phyloP scores from a whole-genome alignment of 2,888 invertebrate species.

The Oligia fasciuncula region DNA sequence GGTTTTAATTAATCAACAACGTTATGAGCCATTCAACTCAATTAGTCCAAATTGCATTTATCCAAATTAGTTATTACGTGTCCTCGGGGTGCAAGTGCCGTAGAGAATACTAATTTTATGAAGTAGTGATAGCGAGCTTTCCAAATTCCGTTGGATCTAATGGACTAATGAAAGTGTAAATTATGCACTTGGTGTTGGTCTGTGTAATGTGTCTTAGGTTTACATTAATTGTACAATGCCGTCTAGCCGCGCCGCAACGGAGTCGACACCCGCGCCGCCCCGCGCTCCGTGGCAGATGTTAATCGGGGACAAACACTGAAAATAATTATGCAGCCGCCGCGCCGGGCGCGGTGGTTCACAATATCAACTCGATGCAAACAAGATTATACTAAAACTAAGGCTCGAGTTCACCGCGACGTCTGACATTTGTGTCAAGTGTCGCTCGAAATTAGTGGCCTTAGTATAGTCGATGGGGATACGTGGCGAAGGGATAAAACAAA shows the following conservation, averaged over 20 bases:
- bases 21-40: conserved; percentile 16
- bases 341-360: conserved; percentile 57
- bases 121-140: conserved; percentile 14
- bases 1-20: conserved; percentile 53
- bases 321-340: conserved; percentile 76
- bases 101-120: conserved; percentile 28
- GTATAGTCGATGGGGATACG: conserved; percentile 59
- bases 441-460: conserved; percentile 59
- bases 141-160: conserved; percentile 9
- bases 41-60: conserved; percentile 48
- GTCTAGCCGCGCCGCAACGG: conserved; percentile 24
- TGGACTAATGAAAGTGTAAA: conserved; percentile 62
- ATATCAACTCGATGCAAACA: conserved; percentile 65
- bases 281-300: too few species aligned
- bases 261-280: conserved; percentile 27
- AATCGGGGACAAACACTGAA: conserved; percentile 77
- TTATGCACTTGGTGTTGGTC: conserved; percentile 65
- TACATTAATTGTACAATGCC: conserved; percentile 59
- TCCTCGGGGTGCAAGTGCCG: conserved; percentile 17
- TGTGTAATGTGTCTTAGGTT: conserved; percentile 54
- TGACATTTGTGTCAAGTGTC: conserved; percentile 54
- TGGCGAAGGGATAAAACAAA: conserved; percentile 73
- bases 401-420: conserved; percentile 37
- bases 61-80: conserved; percentile 33
- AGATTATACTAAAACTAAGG: conserved; percentile 64